A percentile compares a stretch with the other conserved stretches of the same genome.
Conservation (phyloP, 1,140 invertebrate genomes). For the Hylaeus volcanicus region DNA sequence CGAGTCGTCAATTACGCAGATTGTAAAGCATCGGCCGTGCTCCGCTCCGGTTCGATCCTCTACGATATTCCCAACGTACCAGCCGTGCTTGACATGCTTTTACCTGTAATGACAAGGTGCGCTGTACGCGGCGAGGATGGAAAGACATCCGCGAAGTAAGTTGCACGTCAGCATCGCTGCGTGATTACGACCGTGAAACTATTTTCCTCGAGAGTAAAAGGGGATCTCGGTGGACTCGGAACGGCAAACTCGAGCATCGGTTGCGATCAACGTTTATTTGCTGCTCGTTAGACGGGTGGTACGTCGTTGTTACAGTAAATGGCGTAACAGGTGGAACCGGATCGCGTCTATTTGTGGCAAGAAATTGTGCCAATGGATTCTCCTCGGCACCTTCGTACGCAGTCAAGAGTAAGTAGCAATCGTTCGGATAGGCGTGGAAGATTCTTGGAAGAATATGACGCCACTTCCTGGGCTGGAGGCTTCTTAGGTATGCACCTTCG, state of each 20-base stretch:
- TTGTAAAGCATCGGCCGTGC: slow-evolving; percentile 1
- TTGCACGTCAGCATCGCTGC: neutral
- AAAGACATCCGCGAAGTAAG: slow-evolving; percentile 3
- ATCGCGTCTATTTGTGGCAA: neutral
- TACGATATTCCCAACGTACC: neutral
- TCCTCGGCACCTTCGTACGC: neutral
- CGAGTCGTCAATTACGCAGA: slow-evolving; percentile 14
- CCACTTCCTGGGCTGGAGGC: too few species aligned
- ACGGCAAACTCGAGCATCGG: neutral
- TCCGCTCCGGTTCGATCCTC: neutral
- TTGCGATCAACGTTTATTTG: neutral
- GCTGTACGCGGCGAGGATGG: neutral
- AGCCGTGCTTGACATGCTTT: slow-evolving; percentile 2
- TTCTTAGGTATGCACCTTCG: too few species aligned
- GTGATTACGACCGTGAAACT: neutral
- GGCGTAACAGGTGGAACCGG: slow-evolving; percentile 13
- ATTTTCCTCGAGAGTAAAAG: neutral
- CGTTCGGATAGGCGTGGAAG: too few species aligned
- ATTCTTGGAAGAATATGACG: too few species aligned
- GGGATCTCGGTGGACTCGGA: neutral
- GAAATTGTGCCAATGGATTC: slow-evolving; percentile 14
- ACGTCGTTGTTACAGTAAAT: slow-evolving; percentile 4
- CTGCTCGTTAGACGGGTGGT: neutral
- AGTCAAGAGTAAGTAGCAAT: neutral
- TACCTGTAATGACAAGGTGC: slow-evolving; percentile 11